phyloP scores from a whole-genome alignment of 2,797 vertebrate species.

The Oreochromis grahami region DNA sequence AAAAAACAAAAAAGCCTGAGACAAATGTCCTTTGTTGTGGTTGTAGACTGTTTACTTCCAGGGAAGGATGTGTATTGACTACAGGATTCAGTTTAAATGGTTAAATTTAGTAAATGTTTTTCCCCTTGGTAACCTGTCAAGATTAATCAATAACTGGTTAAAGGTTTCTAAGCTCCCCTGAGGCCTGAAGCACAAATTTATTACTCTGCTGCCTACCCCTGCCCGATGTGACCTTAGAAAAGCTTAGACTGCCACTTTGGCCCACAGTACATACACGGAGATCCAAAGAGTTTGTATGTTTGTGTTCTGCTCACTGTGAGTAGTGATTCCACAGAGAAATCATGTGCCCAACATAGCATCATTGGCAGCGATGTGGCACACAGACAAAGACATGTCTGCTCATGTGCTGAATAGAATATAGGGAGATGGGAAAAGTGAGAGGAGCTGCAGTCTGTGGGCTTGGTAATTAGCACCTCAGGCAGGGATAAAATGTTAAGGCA shows the following conservation, averaged over 20 bases:
- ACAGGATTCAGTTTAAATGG: background rate
- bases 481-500: background rate
- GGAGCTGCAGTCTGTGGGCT: background rate
- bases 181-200: conserved; percentile 9
- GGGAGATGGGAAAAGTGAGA: background rate
- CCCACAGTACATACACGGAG: background rate
- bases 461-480: conserved; percentile 58
- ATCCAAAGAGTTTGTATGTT: background rate
- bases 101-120: background rate
- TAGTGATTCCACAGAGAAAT: background rate
- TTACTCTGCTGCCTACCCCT: background rate
- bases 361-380: background rate
- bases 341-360: background rate
- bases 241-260: background rate
- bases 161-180: background rate
- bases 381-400: conserved; percentile 9
- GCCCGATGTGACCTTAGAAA: background rate
- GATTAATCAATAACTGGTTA: conserved; percentile 14
- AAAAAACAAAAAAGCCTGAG: background rate
- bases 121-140: background rate
- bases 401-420: background rate
- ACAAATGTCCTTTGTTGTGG: background rate
- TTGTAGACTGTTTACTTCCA: background rate
- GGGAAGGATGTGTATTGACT: background rate
- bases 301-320: background rate